Evolutionary conservation across 1,140 invertebrate species (phyloP), one percentile per base, ranked within the genome.

Genomic region (Araneus ventricosus): DNA sequence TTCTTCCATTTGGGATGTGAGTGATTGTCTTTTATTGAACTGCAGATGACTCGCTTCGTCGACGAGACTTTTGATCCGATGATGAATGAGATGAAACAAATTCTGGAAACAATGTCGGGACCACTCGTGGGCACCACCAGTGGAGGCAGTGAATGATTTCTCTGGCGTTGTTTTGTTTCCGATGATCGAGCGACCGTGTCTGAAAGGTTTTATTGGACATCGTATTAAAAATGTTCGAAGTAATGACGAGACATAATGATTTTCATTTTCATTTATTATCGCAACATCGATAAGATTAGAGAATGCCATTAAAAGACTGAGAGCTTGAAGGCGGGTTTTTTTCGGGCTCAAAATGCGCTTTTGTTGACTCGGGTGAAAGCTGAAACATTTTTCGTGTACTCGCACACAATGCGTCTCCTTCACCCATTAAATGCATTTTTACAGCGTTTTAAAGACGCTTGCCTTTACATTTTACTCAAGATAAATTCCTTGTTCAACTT

Each of bases 201-300:
- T 88, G 61, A 88, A 88, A 41, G 61, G 24, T 37, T 88, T 88
- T 39, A n/a, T 39, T 27, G 34, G 59, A 70, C 37, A 27, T 67
- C 37, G 61, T 34, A 88, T 88, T 88, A 67, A 41, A 59, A 88
- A 75, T 88, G 61, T 63, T 88, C 24, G 30, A 70, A 24, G 63
- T 88, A 88, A 88, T 84, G 82, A 84, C 45, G 87, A 88, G 30
- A 30, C 37, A 59, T 88, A 67, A 88, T 37, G 87, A 88, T 88
- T 88, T 88, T 88, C 61, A 70, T 70, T 88, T 88, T 70, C 61
- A 57, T 84, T 84, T 75, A 37, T 75, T 75, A 75, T 75, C 27
- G 34, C 70, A 34, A 30, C 30, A 20, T 75, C 70, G 70, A 75
- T 75, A 75, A 75, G 30, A 30, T 75, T 75, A 37, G 34, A 37